Base-by-base conservation (phyloP, 92 coral and sea anemone genomes). In the Zoanthus gigantus region DNA sequence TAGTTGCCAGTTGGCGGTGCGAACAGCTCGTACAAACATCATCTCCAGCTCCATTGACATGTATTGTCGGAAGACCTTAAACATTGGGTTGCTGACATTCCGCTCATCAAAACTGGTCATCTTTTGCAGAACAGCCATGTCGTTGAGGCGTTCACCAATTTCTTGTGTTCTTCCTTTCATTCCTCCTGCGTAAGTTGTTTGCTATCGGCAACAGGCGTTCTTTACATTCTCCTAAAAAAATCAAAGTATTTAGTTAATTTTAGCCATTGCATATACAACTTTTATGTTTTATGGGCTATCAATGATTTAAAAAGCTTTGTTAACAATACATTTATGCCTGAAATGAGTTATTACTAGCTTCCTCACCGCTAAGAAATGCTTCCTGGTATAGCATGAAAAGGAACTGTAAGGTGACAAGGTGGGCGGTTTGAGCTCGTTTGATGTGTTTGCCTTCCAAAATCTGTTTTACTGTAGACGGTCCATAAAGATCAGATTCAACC, bases 371-470 rank as follows among this genome's bases (percentile, higher is more conserved):
- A 84, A 52, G 78, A 85, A 74, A 47, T 82, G 82, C 37, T 85
- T 71, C 50, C 63, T 79, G 63, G 54, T 72, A 17, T 32, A 37
- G 16, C 15, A 23, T 32, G 23, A 85, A 85, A 5, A 85, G 37
- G 11, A 74, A 72, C 69, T 85, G 89, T 16, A 85, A 53, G 17
- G 89, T 85, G 18, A 85, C 68, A n/a, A 85, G 30, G 50, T 85
- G 89, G 28, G 89, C 89, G 14, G 89, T 74, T 48, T 85, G 83
- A 15, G 69, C 83, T 10, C 89, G 56, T 74, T 75, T 85, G 66
- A 85, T 50, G 81, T 85, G 83, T 9, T 74, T 74, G 17, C 83
- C 89, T 32, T 85, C 80, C 50, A 74, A 28, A 15, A 85, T 85
- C 34, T 85, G 89, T 58, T 74, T 85, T 13, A 85, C 83, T 15